phyloP scores from a whole-genome alignment of 2,888 invertebrate genomes.

The Endomychus coccineus region DNA sequence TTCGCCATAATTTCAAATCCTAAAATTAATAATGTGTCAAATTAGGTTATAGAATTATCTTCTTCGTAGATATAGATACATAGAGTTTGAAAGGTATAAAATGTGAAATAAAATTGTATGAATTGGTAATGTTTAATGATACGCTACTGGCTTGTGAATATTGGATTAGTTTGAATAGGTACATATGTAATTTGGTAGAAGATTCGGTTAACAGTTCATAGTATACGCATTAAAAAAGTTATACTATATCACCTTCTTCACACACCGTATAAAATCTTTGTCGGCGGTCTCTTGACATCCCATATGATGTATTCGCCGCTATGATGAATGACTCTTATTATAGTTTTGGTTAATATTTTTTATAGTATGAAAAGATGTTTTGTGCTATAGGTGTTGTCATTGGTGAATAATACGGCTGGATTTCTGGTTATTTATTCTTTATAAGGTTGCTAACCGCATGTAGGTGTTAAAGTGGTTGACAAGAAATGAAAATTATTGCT shows the following conservation, averaged over 20 bases:
- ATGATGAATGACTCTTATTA: constrained; percentile 15
- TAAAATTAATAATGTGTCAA: too few species aligned
- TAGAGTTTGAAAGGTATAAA: too few species aligned
- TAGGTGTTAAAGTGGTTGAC: constrained; percentile 12
- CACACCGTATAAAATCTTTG: constrained; percentile 15
- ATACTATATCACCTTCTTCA: constrained; percentile 14
- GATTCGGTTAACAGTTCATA: too few species aligned
- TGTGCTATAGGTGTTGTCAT: constrained; percentile 12
- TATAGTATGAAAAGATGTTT: constrained; percentile 12
- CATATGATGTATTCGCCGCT: constrained; percentile 13
- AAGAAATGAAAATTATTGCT: constrained; percentile 12
- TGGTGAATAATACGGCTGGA: constrained; percentile 8
- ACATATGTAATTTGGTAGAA: too few species aligned
- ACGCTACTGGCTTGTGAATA: too few species aligned
- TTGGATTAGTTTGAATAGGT: too few species aligned
- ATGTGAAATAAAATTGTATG: too few species aligned
- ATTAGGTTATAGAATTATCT: too few species aligned
- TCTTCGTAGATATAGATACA: too few species aligned
- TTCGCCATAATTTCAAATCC: too few species aligned
- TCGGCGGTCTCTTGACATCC: constrained; percentile 14
- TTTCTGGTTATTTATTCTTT: constrained; percentile 9
- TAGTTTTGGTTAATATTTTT: constrained; percentile 16
- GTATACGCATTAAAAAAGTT: constrained; percentile 8
- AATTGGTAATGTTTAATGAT: too few species aligned
- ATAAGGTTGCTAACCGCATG: background rate